Evolutionary conservation across 2,797 vertebrate species (phyloP), one percentile per base, ranked within the genome.

Genomic region (Peromyscus attwateri): DNA sequence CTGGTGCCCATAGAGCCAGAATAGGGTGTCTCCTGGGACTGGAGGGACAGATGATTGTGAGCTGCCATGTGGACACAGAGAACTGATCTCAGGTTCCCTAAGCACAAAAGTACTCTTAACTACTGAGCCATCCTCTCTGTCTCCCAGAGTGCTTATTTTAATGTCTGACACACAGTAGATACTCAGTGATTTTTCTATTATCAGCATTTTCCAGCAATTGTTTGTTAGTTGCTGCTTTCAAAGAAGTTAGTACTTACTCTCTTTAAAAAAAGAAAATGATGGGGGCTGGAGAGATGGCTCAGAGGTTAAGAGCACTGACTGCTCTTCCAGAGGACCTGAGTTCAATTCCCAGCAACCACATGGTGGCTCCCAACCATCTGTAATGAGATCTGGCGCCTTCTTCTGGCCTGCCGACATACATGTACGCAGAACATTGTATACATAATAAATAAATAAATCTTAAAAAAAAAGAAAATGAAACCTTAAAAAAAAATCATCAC

Each of bases 231-330:
- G 13, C 8, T 88, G 1, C 64, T 60, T 95, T 96, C 46, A 83
- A 94, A 83, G 31, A 97, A 95, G 52, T 79, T 29, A 57, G 34
- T 64, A 73, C 3, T 93, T 81, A n/a, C 73, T 93, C 6, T 87
- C 92, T 89, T 46, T 70, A 21, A 46, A 10, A 43, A 40, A 52
- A 52, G 49, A 52, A 52, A 49, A 49, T 49, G 49, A 49, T 46
- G 43, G 43, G 43, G 43, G 43, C 43, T 46, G 43, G 43, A 46
- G 43, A 46, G 43, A 46, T 46, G 43, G 43, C 43, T 46, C 43
- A 46, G 43, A 46, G 43, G 43, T 46, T 46, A 46, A 46, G 43
- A 46, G 43, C 43, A 46, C 43, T 46, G 43, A 46, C 43, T 46
- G 43, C 6, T 46, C 43, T 46, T 46, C 43, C 43, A 46, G 43